A percentile compares a stretch with the other conserved stretches of the same genome.
phyloP scores from a whole-genome alignment of 30 jellyfish, hydroid and myxozoan genomes.

The Catostylus mosaicus region DNA sequence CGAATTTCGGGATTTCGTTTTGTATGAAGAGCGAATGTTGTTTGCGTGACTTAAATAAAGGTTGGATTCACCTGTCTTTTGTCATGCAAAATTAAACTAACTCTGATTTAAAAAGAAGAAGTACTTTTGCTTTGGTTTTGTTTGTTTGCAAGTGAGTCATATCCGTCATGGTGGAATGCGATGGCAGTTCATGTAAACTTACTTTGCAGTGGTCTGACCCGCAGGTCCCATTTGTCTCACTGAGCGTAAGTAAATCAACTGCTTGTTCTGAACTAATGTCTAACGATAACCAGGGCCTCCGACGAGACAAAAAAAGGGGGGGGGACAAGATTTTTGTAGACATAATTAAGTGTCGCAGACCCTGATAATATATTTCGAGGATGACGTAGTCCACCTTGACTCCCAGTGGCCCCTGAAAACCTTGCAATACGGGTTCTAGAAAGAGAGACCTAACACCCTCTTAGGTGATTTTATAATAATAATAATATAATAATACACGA shows the following conservation, averaged over 20 bases:
- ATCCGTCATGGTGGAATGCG: conserved; percentile 60
- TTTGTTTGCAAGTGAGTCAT: conserved; percentile 6
- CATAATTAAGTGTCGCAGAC: too few relatives aligned
- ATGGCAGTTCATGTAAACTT: conserved; percentile 43
- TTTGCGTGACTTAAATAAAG: neutral
- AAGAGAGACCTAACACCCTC: too few relatives aligned
- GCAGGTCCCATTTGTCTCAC: conserved; percentile 32
- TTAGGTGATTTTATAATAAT: too few relatives aligned
- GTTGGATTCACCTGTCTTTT: neutral
- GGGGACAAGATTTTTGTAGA: too few relatives aligned
- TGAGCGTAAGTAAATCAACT: conserved; percentile 30
- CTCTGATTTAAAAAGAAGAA: neutral
- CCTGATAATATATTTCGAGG: too few relatives aligned
- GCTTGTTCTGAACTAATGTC: neutral
- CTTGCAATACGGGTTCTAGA: too few relatives aligned
- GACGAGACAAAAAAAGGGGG: too few relatives aligned
- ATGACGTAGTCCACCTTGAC: too few relatives aligned
- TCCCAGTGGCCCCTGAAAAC: too few relatives aligned
- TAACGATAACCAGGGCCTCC: neutral
- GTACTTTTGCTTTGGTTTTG: neutral
- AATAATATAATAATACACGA: too few relatives aligned
- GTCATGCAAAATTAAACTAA: neutral
- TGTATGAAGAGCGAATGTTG: neutral
- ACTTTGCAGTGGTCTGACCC: conserved; percentile 63
- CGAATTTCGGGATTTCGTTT: too few relatives aligned